Conservation (phyloP, 1,140 invertebrate species). For the Drosophila tsacasi region DNA sequence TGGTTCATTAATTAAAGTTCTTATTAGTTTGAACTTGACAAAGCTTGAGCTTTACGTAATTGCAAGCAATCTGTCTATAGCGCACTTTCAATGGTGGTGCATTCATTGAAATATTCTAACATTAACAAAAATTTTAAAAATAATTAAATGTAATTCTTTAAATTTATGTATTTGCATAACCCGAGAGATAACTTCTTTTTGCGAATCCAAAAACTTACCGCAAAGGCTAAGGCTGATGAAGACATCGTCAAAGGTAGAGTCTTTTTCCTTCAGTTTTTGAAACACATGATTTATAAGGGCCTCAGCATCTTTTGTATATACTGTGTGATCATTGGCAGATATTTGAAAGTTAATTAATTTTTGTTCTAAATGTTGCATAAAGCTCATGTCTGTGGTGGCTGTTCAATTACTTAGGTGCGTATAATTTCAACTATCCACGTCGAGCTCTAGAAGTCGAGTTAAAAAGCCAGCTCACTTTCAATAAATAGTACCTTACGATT, state of each 20-base stretch:
- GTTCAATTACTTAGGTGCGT: neutral
- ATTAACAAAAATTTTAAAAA: too few species aligned
- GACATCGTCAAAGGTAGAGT: neutral
- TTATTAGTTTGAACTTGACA: too few species aligned
- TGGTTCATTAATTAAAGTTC: too few species aligned
- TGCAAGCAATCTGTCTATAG: too few species aligned
- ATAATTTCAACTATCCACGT: conserved; percentile 1
- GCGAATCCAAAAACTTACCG: conserved; percentile 7
- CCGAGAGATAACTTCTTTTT: too few species aligned
- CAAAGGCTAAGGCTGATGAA: conserved; percentile 23
- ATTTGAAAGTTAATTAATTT: neutral
- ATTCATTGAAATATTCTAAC: too few species aligned
- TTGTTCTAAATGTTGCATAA: neutral
- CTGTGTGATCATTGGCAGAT: neutral
- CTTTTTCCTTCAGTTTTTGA: conserved; percentile 1
- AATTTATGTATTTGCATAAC: too few species aligned
- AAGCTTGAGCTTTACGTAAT: too few species aligned
- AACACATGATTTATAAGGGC: conserved; percentile 9
- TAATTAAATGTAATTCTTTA: too few species aligned
- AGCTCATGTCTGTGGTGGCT: neutral
- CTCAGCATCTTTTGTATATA: conserved; percentile 7
- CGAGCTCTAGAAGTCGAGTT: neutral
- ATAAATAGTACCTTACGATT: neutral
- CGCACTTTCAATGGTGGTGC: too few species aligned
- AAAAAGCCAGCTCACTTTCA: neutral